A percentile compares a stretch with the other conserved stretches of the same genome.
Conservation (phyloP, 1,140 invertebrate genomes). For the Dendrolimus punctatus region DNA sequence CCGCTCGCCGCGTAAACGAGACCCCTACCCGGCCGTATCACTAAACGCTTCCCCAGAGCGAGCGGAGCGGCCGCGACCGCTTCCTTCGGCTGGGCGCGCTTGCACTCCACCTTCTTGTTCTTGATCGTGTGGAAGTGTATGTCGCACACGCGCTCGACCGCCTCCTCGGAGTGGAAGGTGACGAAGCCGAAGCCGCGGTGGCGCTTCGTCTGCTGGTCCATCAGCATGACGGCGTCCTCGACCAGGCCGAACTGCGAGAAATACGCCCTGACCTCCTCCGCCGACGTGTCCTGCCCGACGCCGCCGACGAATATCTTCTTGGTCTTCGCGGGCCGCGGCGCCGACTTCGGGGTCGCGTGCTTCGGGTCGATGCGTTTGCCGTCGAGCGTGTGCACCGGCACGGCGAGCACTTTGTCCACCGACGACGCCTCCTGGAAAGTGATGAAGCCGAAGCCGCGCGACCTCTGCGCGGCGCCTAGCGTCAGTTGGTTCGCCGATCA, state of each 20-base stretch:
- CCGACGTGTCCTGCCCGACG: slow-evolving; percentile 92
- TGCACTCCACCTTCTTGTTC: slow-evolving; percentile 95
- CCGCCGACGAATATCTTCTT: slow-evolving; percentile 95
- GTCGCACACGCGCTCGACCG: slow-evolving; percentile 92
- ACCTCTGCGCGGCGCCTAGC: slow-evolving; percentile 78
- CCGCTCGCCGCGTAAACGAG: slow-evolving; percentile 56
- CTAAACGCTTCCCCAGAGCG: slow-evolving; percentile 63
- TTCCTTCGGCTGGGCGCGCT: slow-evolving; percentile 94
- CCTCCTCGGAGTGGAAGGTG: slow-evolving; percentile 93
- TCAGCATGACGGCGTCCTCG: slow-evolving; percentile 94
- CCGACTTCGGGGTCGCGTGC: slow-evolving; percentile 92
- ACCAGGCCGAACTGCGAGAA: slow-evolving; percentile 94
- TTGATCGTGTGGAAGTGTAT: slow-evolving; percentile 95
- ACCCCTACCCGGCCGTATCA: slow-evolving; percentile 47
- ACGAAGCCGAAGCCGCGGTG: slow-evolving; percentile 94
- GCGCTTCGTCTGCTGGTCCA: slow-evolving; percentile 94
- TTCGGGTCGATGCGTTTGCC: slow-evolving; percentile 96
- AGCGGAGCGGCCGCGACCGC: slow-evolving; percentile 77
- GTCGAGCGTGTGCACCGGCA: slow-evolving; percentile 91
- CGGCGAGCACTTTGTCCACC: slow-evolving; percentile 87
- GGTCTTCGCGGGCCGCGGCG: slow-evolving; percentile 89
- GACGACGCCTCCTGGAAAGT: slow-evolving; percentile 91
- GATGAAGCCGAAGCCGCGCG: slow-evolving; percentile 94
- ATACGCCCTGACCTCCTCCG: slow-evolving; percentile 92
- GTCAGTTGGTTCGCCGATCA: slow-evolving; percentile 16